Conservation (phyloP, 2,113 vertebrate genomes). For the Phyllopteryx taeniolatus region DNA sequence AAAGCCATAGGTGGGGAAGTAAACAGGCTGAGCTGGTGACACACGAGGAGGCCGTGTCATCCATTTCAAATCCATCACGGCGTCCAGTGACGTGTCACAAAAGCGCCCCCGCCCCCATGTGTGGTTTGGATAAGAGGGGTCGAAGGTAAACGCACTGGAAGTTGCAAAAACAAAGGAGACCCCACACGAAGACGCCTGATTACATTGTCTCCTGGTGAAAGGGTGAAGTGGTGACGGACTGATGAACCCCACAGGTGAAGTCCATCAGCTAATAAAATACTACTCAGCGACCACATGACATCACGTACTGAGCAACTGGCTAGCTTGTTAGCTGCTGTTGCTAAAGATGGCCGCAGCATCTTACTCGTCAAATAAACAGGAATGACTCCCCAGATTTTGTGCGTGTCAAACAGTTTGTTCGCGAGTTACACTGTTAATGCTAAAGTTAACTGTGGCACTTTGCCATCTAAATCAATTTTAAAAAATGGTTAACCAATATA, state of each 20-base stretch:
- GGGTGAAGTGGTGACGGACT: constrained; percentile 16
- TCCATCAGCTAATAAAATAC: background rate
- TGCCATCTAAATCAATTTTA: no score
- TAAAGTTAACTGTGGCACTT: no score
- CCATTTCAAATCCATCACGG: constrained; percentile 29
- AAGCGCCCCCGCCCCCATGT: background rate
- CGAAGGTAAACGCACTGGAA: constrained; percentile 32
- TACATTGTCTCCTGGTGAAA: constrained; percentile 16
- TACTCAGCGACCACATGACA: constrained; percentile 28
- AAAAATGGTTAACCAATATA: no score
- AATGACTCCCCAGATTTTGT: no score
- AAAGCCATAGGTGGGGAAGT: background rate
- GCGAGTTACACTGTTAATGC: no score
- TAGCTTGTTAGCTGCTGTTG: background rate
- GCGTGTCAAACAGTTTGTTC: no score
- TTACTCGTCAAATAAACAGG: no score
- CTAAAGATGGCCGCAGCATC: no score
- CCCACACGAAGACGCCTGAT: constrained; percentile 8
- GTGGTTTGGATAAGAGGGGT: constrained; percentile 17
- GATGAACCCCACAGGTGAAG: background rate
- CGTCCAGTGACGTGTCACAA: constrained; percentile 9
- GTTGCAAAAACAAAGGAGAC: constrained; percentile 30
- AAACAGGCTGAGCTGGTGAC: constrained; percentile 11
- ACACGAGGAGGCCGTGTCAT: constrained; percentile 15
- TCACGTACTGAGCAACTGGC: background rate